Evolutionary conservation across 1,140 invertebrate species (phyloP), one percentile per base, ranked within the genome.

Genomic region (Latrodectus geometricus): DNA sequence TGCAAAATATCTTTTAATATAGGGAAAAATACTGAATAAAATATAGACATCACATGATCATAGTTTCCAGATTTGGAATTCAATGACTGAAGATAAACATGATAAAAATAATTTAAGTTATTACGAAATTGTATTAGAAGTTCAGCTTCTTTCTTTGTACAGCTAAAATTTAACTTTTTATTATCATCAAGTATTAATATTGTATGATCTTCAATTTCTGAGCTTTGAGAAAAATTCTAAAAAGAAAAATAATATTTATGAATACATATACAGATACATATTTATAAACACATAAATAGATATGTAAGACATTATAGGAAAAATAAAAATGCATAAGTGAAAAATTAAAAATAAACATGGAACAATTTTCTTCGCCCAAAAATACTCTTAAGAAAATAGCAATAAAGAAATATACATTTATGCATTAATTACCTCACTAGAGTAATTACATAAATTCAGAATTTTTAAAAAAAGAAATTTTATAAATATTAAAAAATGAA

Each of bases 91-190:
- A 85, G 15, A 20, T 85, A 85, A 8, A n/a, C 35, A 0, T 20
- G n/a, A 61, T 77, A 77, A 23, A 70, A 23, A 11, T 86, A 23
- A 17, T 69, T 12, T 20, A 94, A 88, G 86, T 92, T 90, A 82
- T 92, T 90, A 49, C 92, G 91, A 4, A 92, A 91, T 83, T 91
- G 89, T 11, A 93, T 65, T 9, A 94, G 85, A 1, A 89, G n/a
- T 8, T 91, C 88, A 4, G 91, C 91, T 88, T 92, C 90, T 35
- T 92, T 93, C 90, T 83, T 8, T 23, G 73, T 48, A 65, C 86
- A 87, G 15, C 23, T 72, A 61, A 88, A 72, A 74, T n/a, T 65
- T 8, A 85, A 77, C 35, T 56, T 79, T 17, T 89, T 88, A 21
- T 91, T 91, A 56, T 89, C 89, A 4, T 90, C 87, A 5, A 92